Conservation (phyloP, 1,140 invertebrate species). For the Matsumurasca onukii region DNA sequence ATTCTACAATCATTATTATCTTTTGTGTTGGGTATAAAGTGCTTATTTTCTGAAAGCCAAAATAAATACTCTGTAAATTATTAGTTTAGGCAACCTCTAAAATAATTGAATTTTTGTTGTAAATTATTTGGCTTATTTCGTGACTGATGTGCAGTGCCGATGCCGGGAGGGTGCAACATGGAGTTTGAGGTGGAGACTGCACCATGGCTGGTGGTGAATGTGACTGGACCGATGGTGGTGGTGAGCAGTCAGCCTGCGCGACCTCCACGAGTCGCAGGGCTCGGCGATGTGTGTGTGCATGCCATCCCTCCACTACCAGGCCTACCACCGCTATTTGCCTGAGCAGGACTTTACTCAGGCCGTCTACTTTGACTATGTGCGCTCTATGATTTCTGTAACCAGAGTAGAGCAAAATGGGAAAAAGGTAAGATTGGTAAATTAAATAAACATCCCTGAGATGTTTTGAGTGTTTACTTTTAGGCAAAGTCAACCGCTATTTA, state of each 20-base stretch:
- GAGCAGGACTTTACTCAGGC: conserved; percentile 56
- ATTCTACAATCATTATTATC: no score
- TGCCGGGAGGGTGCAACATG: conserved; percentile 78
- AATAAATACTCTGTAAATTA: no score
- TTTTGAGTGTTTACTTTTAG: no score
- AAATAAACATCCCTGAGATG: no score
- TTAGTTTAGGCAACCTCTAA: no score
- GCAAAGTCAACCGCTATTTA: no score
- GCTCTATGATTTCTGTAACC: conserved; percentile 60
- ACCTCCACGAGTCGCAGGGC: conserved; percentile 39
- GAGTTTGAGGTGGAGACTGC: conserved; percentile 63
- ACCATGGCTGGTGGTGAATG: conserved; percentile 59
- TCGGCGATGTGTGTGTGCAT: conserved; percentile 44
- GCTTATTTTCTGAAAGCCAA: no score
- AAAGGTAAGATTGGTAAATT: conserved; percentile 56
- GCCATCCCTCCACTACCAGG: conserved; percentile 50
- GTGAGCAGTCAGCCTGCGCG: conserved; percentile 62
- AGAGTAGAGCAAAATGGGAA: conserved; percentile 56
- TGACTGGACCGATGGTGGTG: conserved; percentile 53
- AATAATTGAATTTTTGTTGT: no score
- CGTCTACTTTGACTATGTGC: conserved; percentile 62
- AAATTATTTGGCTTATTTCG: no score
- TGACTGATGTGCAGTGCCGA: conserved; percentile 56
- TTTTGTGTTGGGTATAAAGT: no score
- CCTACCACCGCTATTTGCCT: conserved; percentile 64